Percentiles rank a stretch among this genome's conserved stretches.
These are phyloP conservation scores for Carassius auratus DNA, from an alignment of 2,113 vertebrate genomes.

Conservation along the genomic window DNA sequence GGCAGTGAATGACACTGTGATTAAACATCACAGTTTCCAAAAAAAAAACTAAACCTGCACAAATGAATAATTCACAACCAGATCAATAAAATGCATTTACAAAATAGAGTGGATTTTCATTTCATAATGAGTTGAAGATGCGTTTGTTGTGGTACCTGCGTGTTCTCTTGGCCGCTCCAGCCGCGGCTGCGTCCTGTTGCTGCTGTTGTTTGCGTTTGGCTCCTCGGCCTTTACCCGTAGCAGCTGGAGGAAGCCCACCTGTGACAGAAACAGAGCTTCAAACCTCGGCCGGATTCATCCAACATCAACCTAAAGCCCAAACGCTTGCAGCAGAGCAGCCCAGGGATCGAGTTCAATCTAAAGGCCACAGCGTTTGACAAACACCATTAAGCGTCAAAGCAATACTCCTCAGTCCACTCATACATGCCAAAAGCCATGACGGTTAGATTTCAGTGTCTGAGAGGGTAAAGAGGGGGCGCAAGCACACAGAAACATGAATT, in stretches of 20 bases:
- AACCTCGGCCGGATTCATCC: conserved; percentile 63
- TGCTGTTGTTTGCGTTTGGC: conserved; percentile 94
- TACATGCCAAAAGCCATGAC: conserved; percentile 37
- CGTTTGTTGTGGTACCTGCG: conserved; percentile 78
- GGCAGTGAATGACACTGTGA: too few species aligned
- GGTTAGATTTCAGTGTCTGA: conserved; percentile 21
- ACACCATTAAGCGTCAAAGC: conserved; percentile 13
- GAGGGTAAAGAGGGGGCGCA: conserved; percentile 39
- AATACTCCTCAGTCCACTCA: background rate
- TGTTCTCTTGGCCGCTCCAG: conserved; percentile 90
- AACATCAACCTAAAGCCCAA: conserved; percentile 49
- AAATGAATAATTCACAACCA: background rate
- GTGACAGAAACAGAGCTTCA: conserved; percentile 33
- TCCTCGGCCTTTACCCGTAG: conserved; percentile 92
- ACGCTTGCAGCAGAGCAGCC: background rate
- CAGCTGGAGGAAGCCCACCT: conserved; percentile 85
- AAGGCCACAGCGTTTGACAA: conserved; percentile 31
- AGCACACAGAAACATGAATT: conserved; percentile 51
- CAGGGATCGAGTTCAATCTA: conserved; percentile 31
- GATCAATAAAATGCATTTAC: background rate
- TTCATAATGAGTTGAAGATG: background rate
- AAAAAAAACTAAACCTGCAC: background rate
- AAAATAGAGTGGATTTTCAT: background rate
- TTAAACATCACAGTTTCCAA: background rate
- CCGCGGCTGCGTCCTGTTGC: conserved; percentile 83